Evolutionary conservation across 2,888 invertebrate genomes (phyloP), one percentile per base, ranked within the genome.

Genomic region (Amphipyra berbera): DNA sequence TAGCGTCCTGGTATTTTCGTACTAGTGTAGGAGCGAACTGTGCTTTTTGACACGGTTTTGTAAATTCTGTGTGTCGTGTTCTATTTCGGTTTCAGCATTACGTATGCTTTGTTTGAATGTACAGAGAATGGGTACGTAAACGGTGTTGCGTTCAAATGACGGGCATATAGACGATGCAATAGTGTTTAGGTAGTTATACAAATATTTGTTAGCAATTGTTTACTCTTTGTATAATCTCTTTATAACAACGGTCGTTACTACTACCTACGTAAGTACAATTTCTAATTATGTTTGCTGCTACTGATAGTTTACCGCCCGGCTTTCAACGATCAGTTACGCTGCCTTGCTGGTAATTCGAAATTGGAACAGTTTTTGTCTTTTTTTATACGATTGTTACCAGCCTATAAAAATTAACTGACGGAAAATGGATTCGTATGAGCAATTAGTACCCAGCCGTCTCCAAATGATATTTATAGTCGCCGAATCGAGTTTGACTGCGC

Each of bases 1-100:
- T 78, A 69, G 63, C 64, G 54, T 63, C 68, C 63, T 75, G 73
- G 73, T 78, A 73, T 74, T 71, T 59, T 52, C 45, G 46, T 46
- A 33, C 15, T 65, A 57, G 64, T 47, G 59, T 66, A 37, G 35
- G 21, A 35, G n/a, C 21, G 1, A 40, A 21, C 46, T 49, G 52
- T 47, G 42, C 47, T 70, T 70, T 69, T 71, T 48, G 42, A 47
- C 46, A 54, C 45, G 27, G 7, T 55, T 68, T 63, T 60, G 45
- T 53, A 40, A 47, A 61, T 68, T 73, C 42, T 40, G 15, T 47
- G 50, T 55, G 48, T 52, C 2, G n/a, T 60, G 8, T 30, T 30
- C 52, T 50, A 52, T 64, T 54, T 30, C 57, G 58, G 44, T 46
- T 45, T 35, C 14, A 55, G 48, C 12, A 42, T 72, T 46, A 12